phyloP scores from a whole-genome alignment of 2,113 vertebrate genomes.

The Stomatorhinus ivindoensis region DNA sequence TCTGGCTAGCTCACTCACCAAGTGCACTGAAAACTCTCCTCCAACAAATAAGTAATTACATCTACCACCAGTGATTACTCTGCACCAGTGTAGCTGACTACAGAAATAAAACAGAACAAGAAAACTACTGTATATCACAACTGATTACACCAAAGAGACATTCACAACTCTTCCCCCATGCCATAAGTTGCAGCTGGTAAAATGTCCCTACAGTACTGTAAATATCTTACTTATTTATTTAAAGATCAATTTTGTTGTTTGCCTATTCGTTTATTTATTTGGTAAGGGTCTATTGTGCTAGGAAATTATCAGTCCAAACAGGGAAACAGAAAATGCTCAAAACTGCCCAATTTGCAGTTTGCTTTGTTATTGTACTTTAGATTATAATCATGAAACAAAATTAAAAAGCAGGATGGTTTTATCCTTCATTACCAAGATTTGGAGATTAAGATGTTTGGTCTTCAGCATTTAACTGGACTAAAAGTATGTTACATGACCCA shows the following conservation, averaged over 20 bases:
- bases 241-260: not conserved
- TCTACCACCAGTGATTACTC: not conserved
- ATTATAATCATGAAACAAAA: not conserved
- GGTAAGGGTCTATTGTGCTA: not conserved
- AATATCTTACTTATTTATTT: not conserved
- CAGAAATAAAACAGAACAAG: not conserved
- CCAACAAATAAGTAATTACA: not conserved
- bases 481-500: not conserved
- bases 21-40: not conserved
- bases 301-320: not conserved
- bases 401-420: not conserved
- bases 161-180: not conserved
- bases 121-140: not conserved
- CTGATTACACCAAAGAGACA: not conserved
- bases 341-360: not conserved
- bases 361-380: not conserved
- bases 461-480: not conserved
- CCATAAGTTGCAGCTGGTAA: not conserved
- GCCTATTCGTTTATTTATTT: not conserved
- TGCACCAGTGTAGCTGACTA: not conserved
- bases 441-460: not conserved
- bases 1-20: not conserved
- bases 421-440: not conserved
- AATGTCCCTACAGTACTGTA: not conserved
- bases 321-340: not conserved